Percentiles rank a stretch among this genome's conserved stretches.
phyloP scores from a whole-genome alignment of 1,140 invertebrate species.

The Nephila pilipes region DNA sequence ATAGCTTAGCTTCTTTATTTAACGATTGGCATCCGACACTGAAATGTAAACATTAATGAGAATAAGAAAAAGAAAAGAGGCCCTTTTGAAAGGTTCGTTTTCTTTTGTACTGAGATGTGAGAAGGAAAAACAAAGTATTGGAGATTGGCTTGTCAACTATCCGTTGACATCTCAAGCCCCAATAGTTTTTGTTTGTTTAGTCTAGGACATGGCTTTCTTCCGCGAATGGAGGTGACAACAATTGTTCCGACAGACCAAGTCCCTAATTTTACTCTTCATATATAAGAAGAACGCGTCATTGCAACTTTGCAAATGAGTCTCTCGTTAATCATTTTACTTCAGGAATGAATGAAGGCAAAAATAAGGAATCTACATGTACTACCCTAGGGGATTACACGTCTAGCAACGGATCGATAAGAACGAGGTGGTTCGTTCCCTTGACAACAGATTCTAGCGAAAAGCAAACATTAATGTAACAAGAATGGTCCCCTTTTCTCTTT shows the following conservation, averaged over 20 bases:
- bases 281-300: conserved; percentile 7
- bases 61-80: background rate
- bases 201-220: background rate
- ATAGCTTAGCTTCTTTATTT: conserved; percentile 24
- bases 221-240: conserved; percentile 3
- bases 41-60: conserved; percentile 26
- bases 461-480: conserved; percentile 77
- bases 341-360: conserved; percentile 64
- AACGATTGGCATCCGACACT: background rate
- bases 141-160: conserved; percentile 50
- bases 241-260: background rate
- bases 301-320: conserved; percentile 50
- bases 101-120: conserved; percentile 4
- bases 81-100: conserved; percentile 41
- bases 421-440: conserved; percentile 69
- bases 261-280: conserved; percentile 7
- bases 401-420: conserved; percentile 55
- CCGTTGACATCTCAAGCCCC: conserved; percentile 55
- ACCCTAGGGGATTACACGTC: conserved; percentile 64
- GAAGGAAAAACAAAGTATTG: conserved; percentile 47
- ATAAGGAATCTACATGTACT: conserved; percentile 64
- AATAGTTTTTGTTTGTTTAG: conserved; percentile 61
- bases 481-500: conserved; percentile 63
- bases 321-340: conserved; percentile 66
- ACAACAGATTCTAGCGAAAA: conserved; percentile 72